phyloP scores from a whole-genome alignment of 2,888 invertebrate species.

The Luffia ferchaultella region DNA sequence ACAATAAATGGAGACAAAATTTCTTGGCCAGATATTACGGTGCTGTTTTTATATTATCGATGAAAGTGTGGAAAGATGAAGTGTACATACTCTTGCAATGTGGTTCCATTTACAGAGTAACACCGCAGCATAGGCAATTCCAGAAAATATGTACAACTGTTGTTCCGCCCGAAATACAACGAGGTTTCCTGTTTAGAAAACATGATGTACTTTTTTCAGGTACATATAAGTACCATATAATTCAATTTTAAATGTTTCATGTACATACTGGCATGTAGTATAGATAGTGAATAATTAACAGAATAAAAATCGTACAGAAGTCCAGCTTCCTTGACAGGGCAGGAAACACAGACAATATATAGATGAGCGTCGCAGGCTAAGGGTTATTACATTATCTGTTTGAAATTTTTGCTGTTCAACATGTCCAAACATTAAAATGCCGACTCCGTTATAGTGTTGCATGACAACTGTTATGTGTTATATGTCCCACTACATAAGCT shows the following conservation, averaged over 20 bases:
- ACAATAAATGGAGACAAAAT: conserved; percentile 14
- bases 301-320: too few relatives aligned
- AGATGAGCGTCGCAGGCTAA: too few relatives aligned
- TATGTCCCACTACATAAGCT: too few relatives aligned
- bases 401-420: too few relatives aligned
- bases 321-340: too few relatives aligned
- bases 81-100: conserved; percentile 23
- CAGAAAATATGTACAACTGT: not conserved
- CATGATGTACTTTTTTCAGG: conserved; percentile 1
- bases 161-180: not conserved
- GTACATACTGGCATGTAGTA: too few relatives aligned
- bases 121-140: conserved; percentile 1
- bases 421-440: too few relatives aligned
- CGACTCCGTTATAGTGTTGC: too few relatives aligned
- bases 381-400: too few relatives aligned
- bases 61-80: conserved; percentile 18
- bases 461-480: too few relatives aligned
- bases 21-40: conserved; percentile 21
- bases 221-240: not conserved
- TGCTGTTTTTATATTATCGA: conserved; percentile 11
- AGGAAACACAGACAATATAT: too few relatives aligned
- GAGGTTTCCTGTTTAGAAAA: not conserved
- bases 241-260: not conserved
- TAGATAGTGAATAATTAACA: too few relatives aligned
- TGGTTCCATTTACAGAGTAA: conserved; percentile 19